Conservation (phyloP, 2,888 invertebrate genomes). For the Aporophyla lueneburgensis region DNA sequence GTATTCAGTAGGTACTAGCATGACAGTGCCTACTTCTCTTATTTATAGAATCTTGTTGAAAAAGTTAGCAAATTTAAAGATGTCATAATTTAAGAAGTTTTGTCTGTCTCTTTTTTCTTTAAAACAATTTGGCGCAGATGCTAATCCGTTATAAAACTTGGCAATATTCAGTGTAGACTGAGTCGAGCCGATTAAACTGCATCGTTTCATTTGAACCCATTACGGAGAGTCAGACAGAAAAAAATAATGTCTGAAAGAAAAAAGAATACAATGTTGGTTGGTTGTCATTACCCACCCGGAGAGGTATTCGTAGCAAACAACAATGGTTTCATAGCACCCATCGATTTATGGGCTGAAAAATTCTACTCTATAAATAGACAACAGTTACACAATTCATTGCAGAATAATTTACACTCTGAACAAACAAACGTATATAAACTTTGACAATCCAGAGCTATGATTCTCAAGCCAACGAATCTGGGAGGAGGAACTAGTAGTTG, state of each 20-base stretch:
- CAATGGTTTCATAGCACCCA: not conserved
- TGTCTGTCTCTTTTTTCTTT: conserved; percentile 17
- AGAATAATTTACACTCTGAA: conserved; percentile 6
- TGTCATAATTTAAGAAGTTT: conserved; percentile 13
- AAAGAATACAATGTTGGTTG: conserved; percentile 21
- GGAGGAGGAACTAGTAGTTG: conserved; percentile 40
- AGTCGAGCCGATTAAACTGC: conserved; percentile 45
- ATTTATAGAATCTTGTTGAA: not conserved
- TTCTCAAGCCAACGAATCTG: conserved; percentile 3
- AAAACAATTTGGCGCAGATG: conserved; percentile 44
- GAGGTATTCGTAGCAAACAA: conserved; percentile 15
- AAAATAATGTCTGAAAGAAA: conserved; percentile 29
- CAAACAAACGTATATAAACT: conserved; percentile 4
- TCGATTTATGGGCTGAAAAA: conserved; percentile 9
- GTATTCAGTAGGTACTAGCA: not conserved
- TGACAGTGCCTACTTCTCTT: not conserved
- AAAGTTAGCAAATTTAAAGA: not conserved
- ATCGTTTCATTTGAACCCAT: conserved; percentile 57
- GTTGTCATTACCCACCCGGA: conserved; percentile 2
- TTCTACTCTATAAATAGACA: not conserved
- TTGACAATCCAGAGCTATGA: not conserved
- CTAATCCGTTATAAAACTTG: conserved; percentile 47
- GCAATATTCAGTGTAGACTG: conserved; percentile 34
- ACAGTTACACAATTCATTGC: not conserved
- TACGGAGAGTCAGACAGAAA: conserved; percentile 48